phyloP scores from a whole-genome alignment of 2,888 invertebrate species.

The Zygothrica quintamaculata region DNA sequence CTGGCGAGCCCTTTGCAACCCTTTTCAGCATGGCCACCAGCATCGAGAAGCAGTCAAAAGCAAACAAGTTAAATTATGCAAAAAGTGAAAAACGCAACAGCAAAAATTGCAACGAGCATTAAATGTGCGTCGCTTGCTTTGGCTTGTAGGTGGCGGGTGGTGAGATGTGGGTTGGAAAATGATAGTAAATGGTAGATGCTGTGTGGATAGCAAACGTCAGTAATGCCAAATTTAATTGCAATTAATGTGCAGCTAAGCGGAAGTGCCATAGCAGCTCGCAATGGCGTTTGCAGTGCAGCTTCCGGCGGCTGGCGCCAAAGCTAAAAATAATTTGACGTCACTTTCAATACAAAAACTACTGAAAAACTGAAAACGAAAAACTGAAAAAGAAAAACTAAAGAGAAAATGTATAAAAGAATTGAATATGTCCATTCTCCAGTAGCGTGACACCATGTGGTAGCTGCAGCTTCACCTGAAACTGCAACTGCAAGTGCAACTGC shows the following conservation, averaged over 20 bases:
- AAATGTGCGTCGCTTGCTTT: slow-evolving; percentile 39
- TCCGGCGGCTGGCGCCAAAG: slow-evolving; percentile 58
- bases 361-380: no score
- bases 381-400: not conserved
- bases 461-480: not conserved
- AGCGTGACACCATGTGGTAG: slow-evolving; percentile 18
- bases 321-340: slow-evolving; percentile 35
- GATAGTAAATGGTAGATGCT: not conserved
- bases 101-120: slow-evolving; percentile 63
- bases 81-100: slow-evolving; percentile 54
- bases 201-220: slow-evolving; percentile 24
- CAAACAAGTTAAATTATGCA: slow-evolving; percentile 72
- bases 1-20: not conserved
- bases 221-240: slow-evolving; percentile 76
- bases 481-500: slow-evolving; percentile 6
- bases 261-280: slow-evolving; percentile 55
- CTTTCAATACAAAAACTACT: no score
- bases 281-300: slow-evolving; percentile 50
- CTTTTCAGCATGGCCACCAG: not conserved
- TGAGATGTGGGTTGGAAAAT: not conserved
- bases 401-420: slow-evolving; percentile 3
- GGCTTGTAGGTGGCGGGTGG: not conserved
- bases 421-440: slow-evolving; percentile 20
- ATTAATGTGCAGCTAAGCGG: slow-evolving; percentile 75
- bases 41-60: slow-evolving; percentile 25